Base-by-base conservation (phyloP, 1,140 invertebrate genomes). In the Cydia strobilella region DNA sequence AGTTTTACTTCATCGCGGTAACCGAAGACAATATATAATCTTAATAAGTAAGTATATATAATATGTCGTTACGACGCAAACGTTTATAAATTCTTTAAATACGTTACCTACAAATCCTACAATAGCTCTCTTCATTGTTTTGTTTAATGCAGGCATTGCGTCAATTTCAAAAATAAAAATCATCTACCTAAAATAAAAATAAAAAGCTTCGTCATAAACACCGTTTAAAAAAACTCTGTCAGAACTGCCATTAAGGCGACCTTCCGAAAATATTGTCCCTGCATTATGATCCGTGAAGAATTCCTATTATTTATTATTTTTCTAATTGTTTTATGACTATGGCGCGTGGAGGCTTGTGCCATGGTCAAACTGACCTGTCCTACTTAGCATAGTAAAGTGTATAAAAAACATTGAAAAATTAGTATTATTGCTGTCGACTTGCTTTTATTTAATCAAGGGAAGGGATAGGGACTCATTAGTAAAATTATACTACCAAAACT, bases 331-430 rank as follows among this genome's bases (percentile, higher is more conserved):
- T 89, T 90, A 89, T 72, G 74, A 72, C 81, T 69, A 23, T 74
- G 87, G 86, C 89, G 87, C 89, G 89, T 89, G 89, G 87, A 83
- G 35, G 83, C 78, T 89, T 82, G 77, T 81, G 89, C 84, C 84
- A 77, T 39, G 20, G 65, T 54, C 31, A 13, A 39, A 39, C 54
- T 10, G n/a, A 51, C 15, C n/a, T 51, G 15, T 39, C 9, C 35
- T 10, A 0, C 0, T 3, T 45, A 45, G 15, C 10, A 45, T 45
- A 13, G 42, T 15, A 45, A 13, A 45, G 42, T 45, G 5, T 31
- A 31, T 31, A 31, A 6, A 0, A 25, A 31, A 31, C 31, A 31
- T 4, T 5, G 31, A 13, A 45, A 42, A 45, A 45, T 45, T 0
- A 3, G 1, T 12, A 45, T 13, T 0, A 45, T 45, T 45, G 15